Conservation (phyloP, 1,140 invertebrate species). For the Sycophila sp. region DNA sequence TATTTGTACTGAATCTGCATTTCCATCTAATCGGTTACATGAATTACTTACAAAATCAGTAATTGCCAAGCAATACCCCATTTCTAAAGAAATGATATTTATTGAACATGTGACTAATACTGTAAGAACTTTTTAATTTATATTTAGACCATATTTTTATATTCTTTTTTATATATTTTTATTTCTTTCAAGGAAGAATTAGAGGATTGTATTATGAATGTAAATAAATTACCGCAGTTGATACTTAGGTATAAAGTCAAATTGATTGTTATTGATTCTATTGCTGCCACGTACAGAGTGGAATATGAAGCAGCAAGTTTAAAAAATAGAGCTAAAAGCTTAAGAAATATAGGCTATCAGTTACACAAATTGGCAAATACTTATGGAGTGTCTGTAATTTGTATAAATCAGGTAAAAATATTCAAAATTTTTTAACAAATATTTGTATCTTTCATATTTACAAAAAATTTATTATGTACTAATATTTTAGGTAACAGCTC, state of each 20-base stretch:
- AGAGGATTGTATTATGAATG: constrained; percentile 66
- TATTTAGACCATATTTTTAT: constrained; percentile 1
- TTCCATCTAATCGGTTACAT: constrained; percentile 76
- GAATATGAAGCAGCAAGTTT: constrained; percentile 68
- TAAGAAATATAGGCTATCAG: constrained; percentile 69
- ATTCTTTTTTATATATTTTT: constrained; percentile 19
- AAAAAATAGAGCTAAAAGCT: constrained; percentile 67
- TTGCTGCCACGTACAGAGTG: constrained; percentile 76
- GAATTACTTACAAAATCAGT: constrained; percentile 60
- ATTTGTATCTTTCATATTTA: neutral
- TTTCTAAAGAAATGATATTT: constrained; percentile 67
- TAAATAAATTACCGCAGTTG: constrained; percentile 63
- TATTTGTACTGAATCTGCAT: constrained; percentile 80
- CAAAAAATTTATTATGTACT: neutral
- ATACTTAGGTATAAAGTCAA: constrained; percentile 69
- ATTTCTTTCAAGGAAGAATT: constrained; percentile 67
- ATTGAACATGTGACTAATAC: constrained; percentile 67
- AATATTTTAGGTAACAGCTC: constrained; percentile 58
- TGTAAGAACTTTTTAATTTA: constrained; percentile 47
- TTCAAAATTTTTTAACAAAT: constrained; percentile 9
- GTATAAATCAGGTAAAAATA: constrained; percentile 77
- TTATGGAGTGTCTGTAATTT: constrained; percentile 71
- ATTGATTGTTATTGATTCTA: constrained; percentile 79
- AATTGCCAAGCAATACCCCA: constrained; percentile 49
- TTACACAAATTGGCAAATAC: constrained; percentile 70